A percentile compares a stretch with the other conserved stretches of the same genome.
These are phyloP conservation scores for Alloplasta piceator DNA, from an alignment of 2,888 invertebrate genomes.

Conservation along the genomic window DNA sequence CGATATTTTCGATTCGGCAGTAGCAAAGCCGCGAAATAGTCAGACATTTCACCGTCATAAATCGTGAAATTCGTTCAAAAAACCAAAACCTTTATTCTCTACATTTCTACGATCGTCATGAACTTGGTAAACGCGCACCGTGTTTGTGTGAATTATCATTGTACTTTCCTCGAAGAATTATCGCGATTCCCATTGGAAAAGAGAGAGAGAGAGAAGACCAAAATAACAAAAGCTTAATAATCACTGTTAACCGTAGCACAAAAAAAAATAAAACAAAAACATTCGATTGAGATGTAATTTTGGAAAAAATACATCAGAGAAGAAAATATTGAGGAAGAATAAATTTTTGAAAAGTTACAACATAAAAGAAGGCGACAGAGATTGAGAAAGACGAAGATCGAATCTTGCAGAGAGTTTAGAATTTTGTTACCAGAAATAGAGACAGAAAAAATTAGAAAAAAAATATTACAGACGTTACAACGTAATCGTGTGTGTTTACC, in stretches of 20 bases:
- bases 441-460: slow-evolving; percentile 62
- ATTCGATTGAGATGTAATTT: slow-evolving; percentile 39
- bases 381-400: neutral
- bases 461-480: slow-evolving; percentile 57
- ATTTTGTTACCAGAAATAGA: slow-evolving; percentile 53
- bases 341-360: neutral
- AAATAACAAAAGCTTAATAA: slow-evolving; percentile 35
- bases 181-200: neutral
- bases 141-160: slow-evolving; percentile 14
- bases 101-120: slow-evolving; percentile 63
- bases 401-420: slow-evolving; percentile 36
- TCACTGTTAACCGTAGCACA: slow-evolving; percentile 55
- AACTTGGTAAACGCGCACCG: slow-evolving; percentile 68
- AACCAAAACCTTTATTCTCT: slow-evolving; percentile 4
- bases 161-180: slow-evolving; percentile 1
- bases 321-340: slow-evolving; percentile 37
- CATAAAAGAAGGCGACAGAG: slow-evolving; percentile 20
- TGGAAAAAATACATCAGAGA: slow-evolving; percentile 20
- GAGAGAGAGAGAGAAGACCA: neutral
- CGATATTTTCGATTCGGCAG: slow-evolving; percentile 8
- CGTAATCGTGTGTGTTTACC: slow-evolving; percentile 80
- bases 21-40: slow-evolving; percentile 22
- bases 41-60: slow-evolving; percentile 48
- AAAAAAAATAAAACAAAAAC: slow-evolving; percentile 36
- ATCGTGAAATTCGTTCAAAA: slow-evolving; percentile 17